phyloP scores from a whole-genome alignment of 2,888 invertebrate species.

The Dendrolimus houi region DNA sequence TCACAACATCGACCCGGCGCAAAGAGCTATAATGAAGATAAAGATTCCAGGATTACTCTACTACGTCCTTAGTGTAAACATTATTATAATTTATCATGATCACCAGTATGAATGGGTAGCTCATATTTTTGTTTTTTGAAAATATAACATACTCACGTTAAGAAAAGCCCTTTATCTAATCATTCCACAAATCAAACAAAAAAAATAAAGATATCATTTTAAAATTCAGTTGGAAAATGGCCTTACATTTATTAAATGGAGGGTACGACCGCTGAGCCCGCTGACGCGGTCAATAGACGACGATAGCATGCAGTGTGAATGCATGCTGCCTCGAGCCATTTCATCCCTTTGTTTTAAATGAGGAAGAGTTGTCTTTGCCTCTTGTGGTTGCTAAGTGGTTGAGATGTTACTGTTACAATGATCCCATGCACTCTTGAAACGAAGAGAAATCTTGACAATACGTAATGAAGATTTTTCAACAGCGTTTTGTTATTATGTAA shows the following conservation, averaged over 20 bases:
- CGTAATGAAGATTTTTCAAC: slow-evolving; percentile 51
- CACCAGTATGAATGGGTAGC: too few relatives aligned
- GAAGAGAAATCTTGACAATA: slow-evolving; percentile 48
- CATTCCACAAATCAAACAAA: too few relatives aligned
- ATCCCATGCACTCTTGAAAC: slow-evolving; percentile 45
- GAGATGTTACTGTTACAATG: slow-evolving; percentile 57
- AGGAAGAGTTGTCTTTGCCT: slow-evolving; percentile 49
- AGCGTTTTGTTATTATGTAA: slow-evolving; percentile 47
- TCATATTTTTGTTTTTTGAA: too few relatives aligned
- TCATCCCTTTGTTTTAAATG: slow-evolving; percentile 64
- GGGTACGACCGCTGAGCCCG: slow-evolving; percentile 26
- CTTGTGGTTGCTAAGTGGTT: slow-evolving; percentile 46
- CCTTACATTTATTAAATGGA: slow-evolving; percentile 25
- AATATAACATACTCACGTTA: too few relatives aligned
- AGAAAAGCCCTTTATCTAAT: too few relatives aligned
- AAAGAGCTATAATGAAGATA: too few relatives aligned
- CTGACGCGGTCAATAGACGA: slow-evolving; percentile 54
- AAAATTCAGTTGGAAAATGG: neutral
- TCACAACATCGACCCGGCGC: too few relatives aligned
- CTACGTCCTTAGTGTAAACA: too few relatives aligned
- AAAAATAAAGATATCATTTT: too few relatives aligned
- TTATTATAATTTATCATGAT: too few relatives aligned
- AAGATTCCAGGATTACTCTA: too few relatives aligned
- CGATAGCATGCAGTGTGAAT: slow-evolving; percentile 20
- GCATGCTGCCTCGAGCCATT: slow-evolving; percentile 51